These are phyloP conservation scores for Lineus longissimus DNA, from an alignment of 1,140 invertebrate genomes.

Conservation along the genomic window DNA sequence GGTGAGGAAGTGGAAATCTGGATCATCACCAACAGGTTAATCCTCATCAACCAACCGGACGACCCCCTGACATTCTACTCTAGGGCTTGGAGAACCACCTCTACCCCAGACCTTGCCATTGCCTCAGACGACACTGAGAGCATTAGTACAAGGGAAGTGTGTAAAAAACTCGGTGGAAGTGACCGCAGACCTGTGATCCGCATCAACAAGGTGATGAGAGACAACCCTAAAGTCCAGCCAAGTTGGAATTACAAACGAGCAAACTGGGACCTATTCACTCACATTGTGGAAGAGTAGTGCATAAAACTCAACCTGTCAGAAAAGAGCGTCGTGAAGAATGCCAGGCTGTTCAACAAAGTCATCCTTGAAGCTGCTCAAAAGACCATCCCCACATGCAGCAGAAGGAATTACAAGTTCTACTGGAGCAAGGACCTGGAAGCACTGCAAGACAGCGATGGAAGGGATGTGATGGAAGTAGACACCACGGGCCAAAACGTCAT, in stretches of 20 bases:
- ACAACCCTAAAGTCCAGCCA: too few relatives aligned
- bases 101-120: constrained; percentile 18
- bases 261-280: constrained; percentile 12
- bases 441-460: constrained; percentile 11
- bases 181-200: too few relatives aligned
- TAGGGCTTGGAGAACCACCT: constrained; percentile 17
- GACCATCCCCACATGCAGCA: constrained; percentile 6
- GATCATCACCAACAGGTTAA: neutral
- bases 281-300: neutral
- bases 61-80: constrained; percentile 13
- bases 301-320: neutral
- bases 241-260: too few relatives aligned
- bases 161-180: too few relatives aligned
- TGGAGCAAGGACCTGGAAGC: constrained; percentile 13
- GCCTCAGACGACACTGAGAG: constrained; percentile 14
- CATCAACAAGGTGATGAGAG: too few relatives aligned
- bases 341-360: constrained; percentile 12
- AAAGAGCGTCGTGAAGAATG: neutral
- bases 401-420: constrained; percentile 15
- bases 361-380: constrained; percentile 12
- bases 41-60: neutral
- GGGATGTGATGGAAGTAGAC: constrained; percentile 12
- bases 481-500: constrained; percentile 14
- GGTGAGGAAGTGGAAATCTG: constrained; percentile 21
- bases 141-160: too few relatives aligned